Evolutionary conservation across 1,140 invertebrate species (phyloP), one percentile per base, ranked within the genome.

Genomic region (Paralvinella palmiformis): DNA sequence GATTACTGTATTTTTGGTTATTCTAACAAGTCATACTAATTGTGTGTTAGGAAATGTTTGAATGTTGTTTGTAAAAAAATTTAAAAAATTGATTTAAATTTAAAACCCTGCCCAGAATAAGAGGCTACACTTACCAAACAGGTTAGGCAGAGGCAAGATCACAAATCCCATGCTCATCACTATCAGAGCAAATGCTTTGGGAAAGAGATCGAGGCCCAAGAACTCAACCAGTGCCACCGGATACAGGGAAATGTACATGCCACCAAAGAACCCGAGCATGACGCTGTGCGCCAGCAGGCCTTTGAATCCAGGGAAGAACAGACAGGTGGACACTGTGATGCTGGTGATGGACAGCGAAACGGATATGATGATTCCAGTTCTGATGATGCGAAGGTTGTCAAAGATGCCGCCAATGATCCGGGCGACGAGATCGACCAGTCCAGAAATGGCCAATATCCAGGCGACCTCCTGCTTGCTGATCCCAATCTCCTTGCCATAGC

Each of bases 321-420:
- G 20, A 33, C 55, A 57, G 20, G 33, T 0, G 1, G 33, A 2
- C 13, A 20, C 22, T 27, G n/a, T 57, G 4, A 57, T 1, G 7
- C 55, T 32, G 20, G 33, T 57, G 4, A 31, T 32, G 7, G 17
- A 27, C 33, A 57, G 27, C 55, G 13, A 32, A 7, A 57, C 10
- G 13, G 24, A 24, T 2, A 33, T 33, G 5, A 57, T 20, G 15
- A 50, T 31, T 17, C 24, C 50, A 27, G 37, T 35, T 5, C 58
- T 32, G 33, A 59, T 22, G 35, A 41, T 5, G 13, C 35, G 10
- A 10, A 50, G 60, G 32, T 63, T 52, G 10, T 50, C 27, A 3
- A 63, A 36, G 50, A 50, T 59, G 6, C 62, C 62, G 6, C 62
- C 62, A 17, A 36, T 13, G 62, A 63, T 55, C 2, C 62, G 29